Evolutionary conservation across 1,140 invertebrate genomes (phyloP).

Genomic region (Drosophila ambigua): DNA sequence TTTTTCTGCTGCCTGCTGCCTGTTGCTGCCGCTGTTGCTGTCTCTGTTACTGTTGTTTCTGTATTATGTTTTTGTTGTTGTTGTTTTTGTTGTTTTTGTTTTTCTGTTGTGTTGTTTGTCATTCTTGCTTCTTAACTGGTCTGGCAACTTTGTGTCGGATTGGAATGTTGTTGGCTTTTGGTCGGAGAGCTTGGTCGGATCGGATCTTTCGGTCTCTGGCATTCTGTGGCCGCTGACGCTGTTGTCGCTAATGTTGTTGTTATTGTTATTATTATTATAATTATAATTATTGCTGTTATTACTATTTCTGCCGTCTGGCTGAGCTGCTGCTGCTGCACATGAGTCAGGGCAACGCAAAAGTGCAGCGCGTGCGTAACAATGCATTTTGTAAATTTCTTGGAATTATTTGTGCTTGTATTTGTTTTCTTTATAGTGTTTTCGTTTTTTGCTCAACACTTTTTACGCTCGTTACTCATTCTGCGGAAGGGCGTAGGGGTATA

Average conservation of each 20-base stretch:
- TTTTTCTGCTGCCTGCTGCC: not conserved
- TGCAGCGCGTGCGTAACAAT: constrained; percentile 55
- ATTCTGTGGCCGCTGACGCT: constrained; percentile 41
- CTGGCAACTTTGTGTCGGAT: constrained; percentile 74
- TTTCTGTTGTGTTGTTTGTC: constrained; percentile 48
- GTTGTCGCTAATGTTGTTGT: constrained; percentile 35
- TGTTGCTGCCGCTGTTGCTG: constrained; percentile 23
- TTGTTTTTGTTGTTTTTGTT: constrained; percentile 50
- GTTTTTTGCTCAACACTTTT: constrained; percentile 1
- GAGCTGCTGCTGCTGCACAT: constrained; percentile 20
- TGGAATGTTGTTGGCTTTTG: constrained; percentile 76
- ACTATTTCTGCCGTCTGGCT: constrained; percentile 29
- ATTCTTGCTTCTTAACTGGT: constrained; percentile 63
- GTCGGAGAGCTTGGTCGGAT: constrained; percentile 2
- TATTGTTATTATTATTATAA: constrained; percentile 37
- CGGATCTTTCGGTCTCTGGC: constrained; percentile 14
- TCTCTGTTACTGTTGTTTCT: constrained; percentile 13
- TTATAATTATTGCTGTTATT: constrained; percentile 36
- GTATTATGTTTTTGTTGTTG: constrained; percentile 9
- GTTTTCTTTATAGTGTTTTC: constrained; percentile 3
- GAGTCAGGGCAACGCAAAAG: constrained; percentile 24
- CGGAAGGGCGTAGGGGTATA: not conserved
- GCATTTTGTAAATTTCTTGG: constrained; percentile 29
- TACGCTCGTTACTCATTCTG: not conserved
- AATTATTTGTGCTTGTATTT: constrained; percentile 4